Evolutionary conservation across 2,888 invertebrate genomes (phyloP).

Genomic region (Carabus problematicus): DNA sequence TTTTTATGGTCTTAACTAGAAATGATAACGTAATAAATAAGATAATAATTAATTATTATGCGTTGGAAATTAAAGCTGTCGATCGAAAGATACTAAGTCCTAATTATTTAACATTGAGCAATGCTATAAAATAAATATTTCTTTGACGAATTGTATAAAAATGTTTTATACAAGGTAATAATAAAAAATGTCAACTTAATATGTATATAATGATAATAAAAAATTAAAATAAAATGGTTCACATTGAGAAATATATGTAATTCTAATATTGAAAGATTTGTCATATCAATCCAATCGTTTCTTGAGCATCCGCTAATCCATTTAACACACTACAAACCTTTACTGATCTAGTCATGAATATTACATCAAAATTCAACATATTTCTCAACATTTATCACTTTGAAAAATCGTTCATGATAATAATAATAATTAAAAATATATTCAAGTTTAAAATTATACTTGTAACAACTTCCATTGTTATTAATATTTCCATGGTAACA

Average conservation of each 20-base stretch:
- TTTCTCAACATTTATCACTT: neutral
- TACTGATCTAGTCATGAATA: too few relatives aligned
- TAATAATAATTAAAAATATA: constrained; percentile 16
- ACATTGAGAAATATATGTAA: too few relatives aligned
- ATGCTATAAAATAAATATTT: constrained; percentile 29
- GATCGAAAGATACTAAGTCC: constrained; percentile 37
- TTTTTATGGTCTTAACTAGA: constrained; percentile 34
- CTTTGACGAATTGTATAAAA: neutral
- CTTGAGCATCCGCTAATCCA: too few relatives aligned
- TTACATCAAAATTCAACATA: too few relatives aligned
- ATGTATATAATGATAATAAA: too few relatives aligned
- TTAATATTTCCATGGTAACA: constrained; percentile 28
- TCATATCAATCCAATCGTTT: too few relatives aligned
- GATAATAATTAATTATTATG: constrained; percentile 30
- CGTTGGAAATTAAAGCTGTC: constrained; percentile 41
- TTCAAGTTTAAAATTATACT: constrained; percentile 13
- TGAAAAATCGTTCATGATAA: constrained; percentile 1
- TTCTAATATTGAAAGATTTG: too few relatives aligned
- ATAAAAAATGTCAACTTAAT: too few relatives aligned
- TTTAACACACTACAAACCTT: too few relatives aligned
- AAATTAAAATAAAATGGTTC: too few relatives aligned
- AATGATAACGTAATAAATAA: constrained; percentile 23
- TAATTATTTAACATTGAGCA: constrained; percentile 36
- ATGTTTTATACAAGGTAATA: too few relatives aligned
- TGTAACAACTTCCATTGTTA: constrained; percentile 22